Evolutionary conservation across 2,888 invertebrate species (phyloP).

Genomic region (Nomada fabriciana): DNA sequence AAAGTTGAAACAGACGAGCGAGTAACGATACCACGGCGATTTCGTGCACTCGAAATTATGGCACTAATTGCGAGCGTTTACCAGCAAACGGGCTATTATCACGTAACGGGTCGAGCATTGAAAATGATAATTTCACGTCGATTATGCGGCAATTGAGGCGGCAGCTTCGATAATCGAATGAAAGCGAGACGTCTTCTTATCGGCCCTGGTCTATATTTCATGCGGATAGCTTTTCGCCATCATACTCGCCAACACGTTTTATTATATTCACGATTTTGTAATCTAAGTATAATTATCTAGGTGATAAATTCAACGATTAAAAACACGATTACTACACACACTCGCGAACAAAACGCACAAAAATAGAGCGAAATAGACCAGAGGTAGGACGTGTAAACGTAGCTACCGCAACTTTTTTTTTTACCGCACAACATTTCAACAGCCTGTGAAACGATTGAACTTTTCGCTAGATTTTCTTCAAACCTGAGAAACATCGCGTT

Average conservation of each 20-base stretch:
- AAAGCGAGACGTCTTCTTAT: slow-evolving; percentile 28
- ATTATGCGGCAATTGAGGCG: slow-evolving; percentile 46
- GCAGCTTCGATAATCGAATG: slow-evolving; percentile 50
- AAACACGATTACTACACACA: no score
- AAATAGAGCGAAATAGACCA: background rate
- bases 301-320: no score
- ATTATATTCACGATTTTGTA: no score
- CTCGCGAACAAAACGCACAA: background rate
- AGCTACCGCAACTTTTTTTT: background rate
- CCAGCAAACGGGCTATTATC: slow-evolving; percentile 41
- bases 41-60: slow-evolving; percentile 47
- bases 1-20: slow-evolving; percentile 14
- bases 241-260: background rate
- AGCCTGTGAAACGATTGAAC: slow-evolving; percentile 47
- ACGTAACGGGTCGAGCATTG: slow-evolving; percentile 58
- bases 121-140: slow-evolving; percentile 63
- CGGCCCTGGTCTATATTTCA: background rate
- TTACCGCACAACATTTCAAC: background rate
- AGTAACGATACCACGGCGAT: slow-evolving; percentile 27
- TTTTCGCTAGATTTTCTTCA: slow-evolving; percentile 29
- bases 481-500: slow-evolving; percentile 7
- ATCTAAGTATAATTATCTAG: no score
- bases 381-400: background rate
- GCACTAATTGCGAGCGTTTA: slow-evolving; percentile 54
- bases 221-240: background rate